Percentiles rank a stretch among this genome's conserved stretches.
Conservation (phyloP, 1,140 invertebrate species). For the Agrilus planipennis region DNA sequence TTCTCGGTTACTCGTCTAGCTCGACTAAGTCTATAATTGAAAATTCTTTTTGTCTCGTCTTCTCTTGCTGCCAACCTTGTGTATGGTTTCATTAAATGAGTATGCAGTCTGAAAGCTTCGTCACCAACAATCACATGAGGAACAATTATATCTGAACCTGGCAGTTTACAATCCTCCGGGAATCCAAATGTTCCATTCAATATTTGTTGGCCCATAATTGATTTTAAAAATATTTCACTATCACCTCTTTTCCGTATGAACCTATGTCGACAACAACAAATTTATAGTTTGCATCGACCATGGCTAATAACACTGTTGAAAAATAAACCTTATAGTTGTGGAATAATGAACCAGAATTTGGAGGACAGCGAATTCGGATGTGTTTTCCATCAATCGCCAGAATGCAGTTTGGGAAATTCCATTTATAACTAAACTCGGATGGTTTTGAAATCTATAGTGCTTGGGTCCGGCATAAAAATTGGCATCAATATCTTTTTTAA, state of each 20-base stretch:
- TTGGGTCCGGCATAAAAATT: conserved; percentile 10
- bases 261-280: conserved; percentile 37
- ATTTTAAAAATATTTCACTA: conserved; percentile 21
- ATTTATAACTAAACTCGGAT: conserved; percentile 31
- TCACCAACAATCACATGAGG: conserved; percentile 22
- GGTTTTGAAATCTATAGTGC: conserved; percentile 10
- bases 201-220: conserved; percentile 6
- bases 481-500: conserved; percentile 13
- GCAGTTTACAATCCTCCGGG: background rate
- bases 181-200: background rate
- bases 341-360: conserved; percentile 27
- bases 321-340: conserved; percentile 31
- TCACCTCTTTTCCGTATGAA: conserved; percentile 32
- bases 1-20: conserved; percentile 31
- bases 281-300: conserved; percentile 37
- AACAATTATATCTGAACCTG: conserved; percentile 8
- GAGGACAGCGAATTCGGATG: conserved; percentile 26
- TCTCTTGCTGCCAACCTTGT: conserved; percentile 1
- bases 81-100: conserved; percentile 24
- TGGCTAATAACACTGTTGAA: conserved; percentile 36
- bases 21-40: conserved; percentile 36
- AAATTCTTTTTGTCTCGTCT: conserved; percentile 27
- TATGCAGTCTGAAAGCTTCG: conserved; percentile 21
- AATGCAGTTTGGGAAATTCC: conserved; percentile 38
- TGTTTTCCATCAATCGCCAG: conserved; percentile 38